These are phyloP conservation scores for Campoletis raptor DNA, from an alignment of 2,888 invertebrate genomes.

Conservation along the genomic window DNA sequence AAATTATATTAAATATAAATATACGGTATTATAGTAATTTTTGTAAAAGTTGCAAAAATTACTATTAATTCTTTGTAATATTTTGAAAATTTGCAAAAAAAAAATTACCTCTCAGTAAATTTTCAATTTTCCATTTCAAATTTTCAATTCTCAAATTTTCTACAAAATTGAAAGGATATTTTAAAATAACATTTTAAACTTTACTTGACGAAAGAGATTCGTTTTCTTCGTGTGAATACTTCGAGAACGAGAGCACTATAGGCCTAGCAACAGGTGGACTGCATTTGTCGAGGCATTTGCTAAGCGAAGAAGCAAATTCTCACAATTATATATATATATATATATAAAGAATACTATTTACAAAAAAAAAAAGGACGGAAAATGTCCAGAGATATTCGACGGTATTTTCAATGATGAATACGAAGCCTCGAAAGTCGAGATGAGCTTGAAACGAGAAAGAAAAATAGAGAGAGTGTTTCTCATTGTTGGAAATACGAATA, in stretches of 20 bases:
- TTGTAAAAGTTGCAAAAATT: no score
- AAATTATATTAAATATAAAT: no score
- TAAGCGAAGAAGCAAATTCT: slow-evolving; percentile 52
- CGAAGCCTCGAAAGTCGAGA: neutral
- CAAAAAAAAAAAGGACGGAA: neutral
- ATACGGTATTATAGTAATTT: no score
- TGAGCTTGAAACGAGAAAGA: slow-evolving; percentile 8
- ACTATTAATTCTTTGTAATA: no score
- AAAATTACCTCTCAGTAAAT: no score
- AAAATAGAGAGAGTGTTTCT: slow-evolving; percentile 4
- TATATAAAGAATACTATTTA: slow-evolving; percentile 20
- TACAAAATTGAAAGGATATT: no score
- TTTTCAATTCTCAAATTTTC: no score
- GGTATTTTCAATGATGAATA: slow-evolving; percentile 15
- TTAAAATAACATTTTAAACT: no score
- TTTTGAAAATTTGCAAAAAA: no score
- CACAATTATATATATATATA: slow-evolving; percentile 15
- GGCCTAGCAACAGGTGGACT: slow-evolving; percentile 81
- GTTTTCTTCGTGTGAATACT: neutral
- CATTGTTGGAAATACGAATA: slow-evolving; percentile 13
- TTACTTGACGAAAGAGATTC: no score
- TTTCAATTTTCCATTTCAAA: no score
- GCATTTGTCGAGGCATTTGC: slow-evolving; percentile 73
- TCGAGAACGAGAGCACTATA: slow-evolving; percentile 61
- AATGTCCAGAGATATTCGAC: slow-evolving; percentile 34